phyloP scores from a whole-genome alignment of 1,140 invertebrate species.

The Aethina tumida region DNA sequence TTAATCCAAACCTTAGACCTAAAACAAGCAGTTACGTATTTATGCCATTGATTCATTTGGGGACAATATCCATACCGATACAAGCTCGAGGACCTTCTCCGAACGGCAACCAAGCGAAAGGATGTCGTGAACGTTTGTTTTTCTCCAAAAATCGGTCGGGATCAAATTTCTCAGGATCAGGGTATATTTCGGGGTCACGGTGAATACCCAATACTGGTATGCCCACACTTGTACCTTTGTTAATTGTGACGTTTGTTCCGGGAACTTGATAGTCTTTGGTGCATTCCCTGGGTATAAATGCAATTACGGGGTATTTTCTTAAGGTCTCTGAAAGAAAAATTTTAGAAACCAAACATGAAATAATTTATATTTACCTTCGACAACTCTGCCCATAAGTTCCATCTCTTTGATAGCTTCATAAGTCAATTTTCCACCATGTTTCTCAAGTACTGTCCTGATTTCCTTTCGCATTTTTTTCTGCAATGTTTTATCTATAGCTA shows the following conservation, averaged over 20 bases:
- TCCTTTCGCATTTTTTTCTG: conserved; percentile 44
- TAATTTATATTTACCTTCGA: too few species aligned
- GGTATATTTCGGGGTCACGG: conserved; percentile 38
- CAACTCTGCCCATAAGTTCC: too few species aligned
- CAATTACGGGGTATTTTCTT: conserved; percentile 35
- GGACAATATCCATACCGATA: too few species aligned
- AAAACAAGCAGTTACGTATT: too few species aligned
- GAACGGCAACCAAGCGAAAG: conserved; percentile 41
- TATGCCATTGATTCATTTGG: too few species aligned
- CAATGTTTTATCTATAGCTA: conserved; percentile 43
- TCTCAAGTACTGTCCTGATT: conserved; percentile 35
- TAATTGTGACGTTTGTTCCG: conserved; percentile 22
- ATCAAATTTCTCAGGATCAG: conserved; percentile 51
- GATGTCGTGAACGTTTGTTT: conserved; percentile 28
- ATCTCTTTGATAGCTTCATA: conserved; percentile 40
- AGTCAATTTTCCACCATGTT: conserved; percentile 35
- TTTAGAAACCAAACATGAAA: too few species aligned
- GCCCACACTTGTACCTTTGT: conserved; percentile 24
- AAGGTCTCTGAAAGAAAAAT: conserved; percentile 42
- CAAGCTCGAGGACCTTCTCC: conserved; percentile 47
- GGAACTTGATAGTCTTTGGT: conserved; percentile 26
- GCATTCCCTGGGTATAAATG: conserved; percentile 21
- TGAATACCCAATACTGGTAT: conserved; percentile 30
- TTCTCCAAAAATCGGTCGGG: conserved; percentile 48
- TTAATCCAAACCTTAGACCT: too few species aligned